Conservation (phyloP, 2,888 invertebrate species). For the Timema podura region DNA sequence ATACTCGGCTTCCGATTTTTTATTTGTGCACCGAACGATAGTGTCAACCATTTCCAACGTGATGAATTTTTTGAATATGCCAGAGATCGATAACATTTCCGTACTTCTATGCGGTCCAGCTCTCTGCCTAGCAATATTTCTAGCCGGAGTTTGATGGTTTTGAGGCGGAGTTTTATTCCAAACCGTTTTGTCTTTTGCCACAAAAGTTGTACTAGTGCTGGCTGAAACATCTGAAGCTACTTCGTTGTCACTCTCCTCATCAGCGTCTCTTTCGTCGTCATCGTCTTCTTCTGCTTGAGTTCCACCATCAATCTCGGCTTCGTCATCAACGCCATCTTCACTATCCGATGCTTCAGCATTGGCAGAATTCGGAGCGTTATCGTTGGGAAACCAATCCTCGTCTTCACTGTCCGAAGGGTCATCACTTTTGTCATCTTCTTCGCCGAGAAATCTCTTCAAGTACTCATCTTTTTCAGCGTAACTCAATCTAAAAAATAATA, state of each 20-base stretch:
- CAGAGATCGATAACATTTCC: too few relatives aligned
- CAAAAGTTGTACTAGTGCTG: slow-evolving; percentile 14
- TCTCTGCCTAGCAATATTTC: slow-evolving; percentile 1
- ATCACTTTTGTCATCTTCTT: slow-evolving; percentile 3
- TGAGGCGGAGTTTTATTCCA: slow-evolving; percentile 11
- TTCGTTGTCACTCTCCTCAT: slow-evolving; percentile 13
- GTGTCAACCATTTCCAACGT: background rate
- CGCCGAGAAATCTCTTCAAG: background rate
- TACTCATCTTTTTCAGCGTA: background rate
- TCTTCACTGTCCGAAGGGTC: slow-evolving; percentile 7
- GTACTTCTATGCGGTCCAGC: too few relatives aligned
- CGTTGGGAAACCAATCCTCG: background rate
- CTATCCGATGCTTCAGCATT: background rate
- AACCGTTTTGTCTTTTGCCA: slow-evolving; percentile 16
- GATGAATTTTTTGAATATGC: too few relatives aligned
- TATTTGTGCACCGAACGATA: background rate
- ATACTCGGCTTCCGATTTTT: too few relatives aligned
- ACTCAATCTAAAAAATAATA: background rate
- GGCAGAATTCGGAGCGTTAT: slow-evolving; percentile 3
- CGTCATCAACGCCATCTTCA: background rate
- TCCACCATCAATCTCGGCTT: slow-evolving; percentile 12
- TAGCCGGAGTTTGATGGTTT: slow-evolving; percentile 8
- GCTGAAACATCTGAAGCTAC: slow-evolving; percentile 15
- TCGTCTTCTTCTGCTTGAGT: slow-evolving; percentile 11
- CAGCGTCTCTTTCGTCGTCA: slow-evolving; percentile 14